Evolutionary conservation across 2,113 vertebrate genomes (phyloP).

Genomic region (Oryctolagus cuniculus): DNA sequence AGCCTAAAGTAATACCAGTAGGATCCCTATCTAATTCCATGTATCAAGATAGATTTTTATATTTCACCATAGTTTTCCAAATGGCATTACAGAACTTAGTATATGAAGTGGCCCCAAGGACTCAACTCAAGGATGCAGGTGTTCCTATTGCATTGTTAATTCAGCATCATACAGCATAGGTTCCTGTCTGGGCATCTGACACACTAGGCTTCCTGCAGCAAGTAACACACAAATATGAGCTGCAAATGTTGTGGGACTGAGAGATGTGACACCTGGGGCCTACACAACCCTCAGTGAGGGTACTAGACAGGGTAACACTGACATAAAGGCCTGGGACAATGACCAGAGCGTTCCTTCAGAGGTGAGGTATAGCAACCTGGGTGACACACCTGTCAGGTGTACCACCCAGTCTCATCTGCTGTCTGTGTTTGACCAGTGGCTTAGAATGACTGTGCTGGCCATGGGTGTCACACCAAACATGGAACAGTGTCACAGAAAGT

Average conservation of each 20-base stretch:
- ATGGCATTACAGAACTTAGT: background rate
- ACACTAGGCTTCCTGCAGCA: background rate
- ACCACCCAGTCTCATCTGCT: fast-evolving
- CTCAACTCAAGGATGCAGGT: background rate
- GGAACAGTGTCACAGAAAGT: background rate
- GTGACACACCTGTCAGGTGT: fast-evolving
- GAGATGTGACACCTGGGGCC: too few species aligned
- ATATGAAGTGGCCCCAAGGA: background rate
- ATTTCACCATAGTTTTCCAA: background rate
- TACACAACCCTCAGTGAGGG: too few species aligned
- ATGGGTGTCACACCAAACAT: background rate
- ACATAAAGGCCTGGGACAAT: fast-evolving
- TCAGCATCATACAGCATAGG: background rate
- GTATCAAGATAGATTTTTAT: background rate
- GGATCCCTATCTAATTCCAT: background rate
- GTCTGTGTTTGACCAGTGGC: background rate
- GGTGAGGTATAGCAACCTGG: fast-evolving
- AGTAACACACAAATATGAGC: background rate
- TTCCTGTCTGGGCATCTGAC: background rate
- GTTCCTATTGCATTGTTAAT: background rate
- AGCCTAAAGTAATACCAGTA: background rate
- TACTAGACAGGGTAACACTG: fast-evolving
- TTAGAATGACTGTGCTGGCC: background rate
- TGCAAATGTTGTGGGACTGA: background rate
- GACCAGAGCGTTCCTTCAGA: background rate